Evolutionary conservation across 2,113 vertebrate species (phyloP).

Genomic region (Podarcis muralis): DNA sequence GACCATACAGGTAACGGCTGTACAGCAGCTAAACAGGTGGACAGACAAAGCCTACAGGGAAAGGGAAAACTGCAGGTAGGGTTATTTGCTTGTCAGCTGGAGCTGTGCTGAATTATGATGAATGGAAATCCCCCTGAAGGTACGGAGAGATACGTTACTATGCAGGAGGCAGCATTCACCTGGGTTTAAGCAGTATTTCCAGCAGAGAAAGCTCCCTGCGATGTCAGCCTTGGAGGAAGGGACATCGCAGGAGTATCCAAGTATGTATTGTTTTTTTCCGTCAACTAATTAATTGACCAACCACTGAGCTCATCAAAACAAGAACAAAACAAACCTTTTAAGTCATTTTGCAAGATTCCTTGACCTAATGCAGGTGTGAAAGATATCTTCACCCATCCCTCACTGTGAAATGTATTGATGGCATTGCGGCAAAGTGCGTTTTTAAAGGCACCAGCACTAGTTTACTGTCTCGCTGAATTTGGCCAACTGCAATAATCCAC

Average conservation of each 20-base stretch:
- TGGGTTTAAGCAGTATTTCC: not conserved
- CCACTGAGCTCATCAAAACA: slow-evolving; percentile 10
- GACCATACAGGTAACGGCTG: not conserved
- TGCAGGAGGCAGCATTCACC: not conserved
- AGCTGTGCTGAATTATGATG: not conserved
- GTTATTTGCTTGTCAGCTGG: not conserved
- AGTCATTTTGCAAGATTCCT: slow-evolving; percentile 14
- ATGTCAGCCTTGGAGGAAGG: not conserved
- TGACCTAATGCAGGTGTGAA: not conserved
- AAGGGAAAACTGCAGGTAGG: not conserved
- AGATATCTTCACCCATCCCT: not conserved
- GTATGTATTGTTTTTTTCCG: not conserved
- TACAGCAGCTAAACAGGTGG: not conserved
- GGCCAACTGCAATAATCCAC: slow-evolving; percentile 13
- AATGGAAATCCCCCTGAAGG: not conserved
- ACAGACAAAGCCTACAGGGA: not conserved
- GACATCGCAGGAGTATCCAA: not conserved
- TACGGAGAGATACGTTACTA: not conserved
- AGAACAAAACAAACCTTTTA: not conserved
- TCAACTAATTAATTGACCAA: slow-evolving; percentile 3
- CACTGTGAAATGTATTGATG: not conserved
- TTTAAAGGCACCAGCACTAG: not conserved
- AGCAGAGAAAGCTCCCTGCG: not conserved
- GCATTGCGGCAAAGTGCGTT: slow-evolving; percentile 24
- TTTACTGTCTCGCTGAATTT: slow-evolving; percentile 43